phyloP scores from a whole-genome alignment of 2,113 vertebrate genomes.

The Lasiurus cinereus region DNA sequence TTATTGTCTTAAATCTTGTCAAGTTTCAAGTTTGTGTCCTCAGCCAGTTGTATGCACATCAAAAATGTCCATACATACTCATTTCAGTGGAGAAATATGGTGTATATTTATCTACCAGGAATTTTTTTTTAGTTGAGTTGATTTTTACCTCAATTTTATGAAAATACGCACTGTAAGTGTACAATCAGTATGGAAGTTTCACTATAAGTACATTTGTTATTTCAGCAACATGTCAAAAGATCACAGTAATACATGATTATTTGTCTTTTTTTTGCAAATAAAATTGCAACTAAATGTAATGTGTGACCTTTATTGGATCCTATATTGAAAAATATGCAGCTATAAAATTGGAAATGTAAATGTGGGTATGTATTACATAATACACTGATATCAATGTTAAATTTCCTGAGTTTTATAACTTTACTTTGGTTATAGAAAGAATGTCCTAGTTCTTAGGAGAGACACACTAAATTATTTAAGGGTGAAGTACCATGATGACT shows the following conservation, averaged over 20 bases:
- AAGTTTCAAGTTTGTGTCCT: conserved; percentile 69
- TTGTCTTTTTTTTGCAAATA: conserved; percentile 44
- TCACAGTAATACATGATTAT: not conserved
- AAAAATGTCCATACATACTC: conserved; percentile 51
- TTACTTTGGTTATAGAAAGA: not conserved
- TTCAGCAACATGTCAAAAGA: conserved; percentile 39
- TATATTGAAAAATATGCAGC: conserved; percentile 21
- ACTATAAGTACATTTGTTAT: not conserved
- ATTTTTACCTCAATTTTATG: conserved; percentile 56
- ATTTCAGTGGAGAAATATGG: conserved; percentile 43
- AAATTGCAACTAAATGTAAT: not conserved
- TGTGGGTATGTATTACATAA: not conserved
- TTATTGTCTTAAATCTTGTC: conserved; percentile 64
- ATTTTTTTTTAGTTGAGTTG: not conserved
- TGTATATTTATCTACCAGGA: conserved; percentile 25
- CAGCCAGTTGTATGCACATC: conserved; percentile 55
- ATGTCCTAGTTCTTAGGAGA: not conserved
- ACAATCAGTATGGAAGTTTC: not conserved
- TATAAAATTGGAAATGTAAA: conserved; percentile 31
- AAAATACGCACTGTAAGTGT: conserved; percentile 12
- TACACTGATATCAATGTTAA: not conserved
- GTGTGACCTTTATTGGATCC: not conserved
- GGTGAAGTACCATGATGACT: not conserved
- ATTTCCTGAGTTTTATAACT: conserved; percentile 6
- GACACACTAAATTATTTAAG: not conserved